phyloP scores from a whole-genome alignment of 1,140 invertebrate genomes.

The Stegodyphus dumicola region DNA sequence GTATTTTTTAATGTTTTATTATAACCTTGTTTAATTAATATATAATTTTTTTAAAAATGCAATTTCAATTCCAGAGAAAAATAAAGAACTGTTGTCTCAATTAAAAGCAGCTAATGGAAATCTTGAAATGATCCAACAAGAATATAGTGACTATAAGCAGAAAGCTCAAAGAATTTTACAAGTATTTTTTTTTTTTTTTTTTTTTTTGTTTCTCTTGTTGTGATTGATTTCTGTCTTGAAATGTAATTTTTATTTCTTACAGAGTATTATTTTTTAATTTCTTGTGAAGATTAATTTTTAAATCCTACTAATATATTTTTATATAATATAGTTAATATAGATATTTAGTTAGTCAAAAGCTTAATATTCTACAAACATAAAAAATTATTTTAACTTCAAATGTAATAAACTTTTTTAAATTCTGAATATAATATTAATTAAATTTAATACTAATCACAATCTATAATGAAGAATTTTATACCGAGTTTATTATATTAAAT shows the following conservation, averaged over 20 bases:
- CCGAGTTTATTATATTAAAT: no score
- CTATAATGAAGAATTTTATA: no score
- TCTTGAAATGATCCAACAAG: slow-evolving; percentile 67
- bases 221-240: no score
- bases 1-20: no score
- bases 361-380: no score
- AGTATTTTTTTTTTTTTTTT: slow-evolving; percentile 64
- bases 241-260: no score
- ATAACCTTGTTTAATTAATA: no score
- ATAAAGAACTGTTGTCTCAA: slow-evolving; percentile 64
- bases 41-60: not conserved
- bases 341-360: not conserved
- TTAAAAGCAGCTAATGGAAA: slow-evolving; percentile 66
- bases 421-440: no score
- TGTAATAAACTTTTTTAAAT: no score
- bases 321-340: not conserved
- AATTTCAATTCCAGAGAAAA: slow-evolving; percentile 24
- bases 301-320: not conserved
- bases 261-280: not conserved
- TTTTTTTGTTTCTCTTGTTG: not conserved
- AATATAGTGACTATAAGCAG: slow-evolving; percentile 71
- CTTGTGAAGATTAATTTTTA: not conserved
- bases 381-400: no score
- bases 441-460: no score
- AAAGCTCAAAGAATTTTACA: slow-evolving; percentile 79